Evolutionary conservation across 2,113 vertebrate species (phyloP), one percentile per base, ranked within the genome.

Genomic region (Bubo scandiacus): DNA sequence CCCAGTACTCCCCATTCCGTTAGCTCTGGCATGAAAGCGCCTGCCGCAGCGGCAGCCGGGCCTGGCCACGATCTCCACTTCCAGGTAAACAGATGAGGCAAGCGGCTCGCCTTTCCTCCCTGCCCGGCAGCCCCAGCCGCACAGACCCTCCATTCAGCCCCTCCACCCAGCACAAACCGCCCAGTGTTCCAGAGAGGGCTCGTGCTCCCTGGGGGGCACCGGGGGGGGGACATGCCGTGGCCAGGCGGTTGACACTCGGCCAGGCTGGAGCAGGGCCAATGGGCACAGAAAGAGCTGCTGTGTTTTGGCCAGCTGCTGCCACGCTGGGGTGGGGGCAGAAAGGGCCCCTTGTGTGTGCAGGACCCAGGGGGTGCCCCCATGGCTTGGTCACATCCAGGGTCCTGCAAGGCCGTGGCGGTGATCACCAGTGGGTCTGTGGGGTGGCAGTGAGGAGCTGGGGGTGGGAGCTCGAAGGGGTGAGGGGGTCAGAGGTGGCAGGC

Each of bases 1-100:
- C 9, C 0, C 1, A 14, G 40, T 82, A 45, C 66, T 92, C 79
- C 86, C 78, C 38, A 58, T 58, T 51, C 81, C 32, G 5, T 85
- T 73, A 80, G 73, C 38, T 58, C 86, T 16, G 12, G 71, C 92
- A 94, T 90, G 63, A 85, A 96, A 95, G 88, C 1, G 3, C 29
- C 63, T 22, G 51, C 87, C 2, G 2, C 21, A 7, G 68, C 6
- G 0, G 83, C 80, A 81, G 88, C 70, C 2, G 9, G 80, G 63
- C 38, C 81, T 45, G 78, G 78, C 86, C 52, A 13, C 5, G 11
- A 57, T 81, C 93, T 78, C 86, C 63, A 23, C 82, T 95, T 97
- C 94, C 96, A 96, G 91, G 89, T 96, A 97, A 97, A 97, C 81
- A 95, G 86, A 95, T 88, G 88, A 94, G 83, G 92, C 93, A 86